These are phyloP conservation scores for Aplochiton taeniatus DNA, from an alignment of 2,797 vertebrate genomes.

Conservation along the genomic window DNA sequence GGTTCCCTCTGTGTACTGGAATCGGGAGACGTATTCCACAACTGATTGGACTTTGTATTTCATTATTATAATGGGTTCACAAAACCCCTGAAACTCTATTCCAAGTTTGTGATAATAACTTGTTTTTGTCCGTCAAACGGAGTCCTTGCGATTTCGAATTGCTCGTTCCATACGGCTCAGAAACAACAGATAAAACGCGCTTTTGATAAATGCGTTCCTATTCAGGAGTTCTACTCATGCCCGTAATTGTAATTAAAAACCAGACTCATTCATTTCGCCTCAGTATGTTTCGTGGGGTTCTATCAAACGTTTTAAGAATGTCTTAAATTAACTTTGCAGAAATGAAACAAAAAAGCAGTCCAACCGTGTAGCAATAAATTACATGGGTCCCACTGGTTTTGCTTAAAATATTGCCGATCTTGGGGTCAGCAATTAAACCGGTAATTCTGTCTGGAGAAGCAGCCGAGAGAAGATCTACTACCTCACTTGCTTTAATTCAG, in stretches of 20 bases:
- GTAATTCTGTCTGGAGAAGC: not conserved
- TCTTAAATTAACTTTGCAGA: constrained; percentile 38
- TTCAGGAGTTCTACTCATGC: constrained; percentile 36
- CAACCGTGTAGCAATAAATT: constrained; percentile 42
- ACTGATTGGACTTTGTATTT: not conserved
- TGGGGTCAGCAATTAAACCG: not conserved
- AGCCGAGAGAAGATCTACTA: not conserved
- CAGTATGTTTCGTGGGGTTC: constrained; percentile 23
- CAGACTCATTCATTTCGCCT: constrained; percentile 34
- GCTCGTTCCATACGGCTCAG: constrained; percentile 25
- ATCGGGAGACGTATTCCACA: no score
- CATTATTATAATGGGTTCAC: not conserved
- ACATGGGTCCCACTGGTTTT: constrained; percentile 28
- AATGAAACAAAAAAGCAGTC: constrained; percentile 41
- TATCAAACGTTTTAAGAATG: constrained; percentile 34
- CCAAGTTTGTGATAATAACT: not conserved
- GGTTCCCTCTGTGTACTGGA: no score
- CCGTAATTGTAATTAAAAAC: constrained; percentile 46
- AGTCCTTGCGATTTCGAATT: constrained; percentile 9
- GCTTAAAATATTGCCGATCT: constrained; percentile 5
- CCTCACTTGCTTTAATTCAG: not conserved
- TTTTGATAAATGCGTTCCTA: constrained; percentile 39
- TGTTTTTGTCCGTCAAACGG: not conserved
- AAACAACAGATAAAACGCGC: constrained; percentile 41
- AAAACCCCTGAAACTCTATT: not conserved